Base-by-base conservation (phyloP, 2,113 vertebrate genomes). In the Eurypyga helias region DNA sequence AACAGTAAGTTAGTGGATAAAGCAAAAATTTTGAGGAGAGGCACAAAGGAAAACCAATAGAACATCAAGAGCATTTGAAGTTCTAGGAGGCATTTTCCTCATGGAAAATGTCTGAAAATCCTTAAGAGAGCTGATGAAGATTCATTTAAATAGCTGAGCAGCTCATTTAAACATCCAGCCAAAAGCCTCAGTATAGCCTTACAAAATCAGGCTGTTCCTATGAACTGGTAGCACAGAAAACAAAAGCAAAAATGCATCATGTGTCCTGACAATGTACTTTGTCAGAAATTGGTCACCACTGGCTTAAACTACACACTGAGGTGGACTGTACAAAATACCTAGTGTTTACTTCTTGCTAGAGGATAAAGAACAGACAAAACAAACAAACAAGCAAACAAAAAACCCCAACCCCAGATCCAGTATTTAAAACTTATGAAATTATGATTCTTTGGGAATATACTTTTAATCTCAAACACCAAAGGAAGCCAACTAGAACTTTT, bases 21-120 rank as follows among this genome's bases (percentile, higher is more conserved):
- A 92, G 62, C 11, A 94, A 76, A 96, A 94, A 92, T 7, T 28
- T 87, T 70, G n/a, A 95, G 76, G 46, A 95, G 48, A 96, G 33
- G 7, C 65, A 64, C 60, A 94, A 96, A 91, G 57, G 34, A 93
- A 96, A 95, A 96, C 94, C 89, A 93, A 95, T n/a, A 96, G 77
- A 93, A 89, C 61, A 95, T 94, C 65, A 96, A 95, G 83, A 93
- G 29, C 65, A 76, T 89, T 82, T 93, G 81, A 96, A 93, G 25
- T 52, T 48, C 80, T 96, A 76, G 87, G 69, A 96, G 84, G 77
- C 81, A 95, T 89, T 92, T 96, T 96, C 61, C 89, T 93, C 48
- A 33, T 87, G 89, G 81, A 96, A 91, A 95, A 92, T 71, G 13
- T 83, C 86, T 94, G 83, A 87, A 96, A 87, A 84, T 60, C 77